Evolutionary conservation across 2,113 vertebrate genomes (phyloP).

Genomic region (Protobothrops flavoviridis): DNA sequence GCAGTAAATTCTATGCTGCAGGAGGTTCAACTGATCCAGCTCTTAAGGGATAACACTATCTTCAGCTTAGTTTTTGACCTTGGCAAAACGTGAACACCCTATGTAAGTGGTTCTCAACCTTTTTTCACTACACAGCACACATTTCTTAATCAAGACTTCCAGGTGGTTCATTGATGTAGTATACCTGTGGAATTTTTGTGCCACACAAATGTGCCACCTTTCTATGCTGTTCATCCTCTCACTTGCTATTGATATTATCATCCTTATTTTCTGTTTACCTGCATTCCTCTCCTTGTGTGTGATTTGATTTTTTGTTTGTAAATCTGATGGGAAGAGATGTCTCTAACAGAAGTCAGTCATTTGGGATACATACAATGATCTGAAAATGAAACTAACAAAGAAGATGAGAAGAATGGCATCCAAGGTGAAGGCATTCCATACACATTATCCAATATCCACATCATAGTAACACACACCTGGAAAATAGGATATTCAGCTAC

Average conservation of each 20-base stretch:
- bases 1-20: neutral
- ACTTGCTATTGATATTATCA: neutral
- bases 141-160: neutral
- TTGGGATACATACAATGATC: neutral
- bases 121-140: neutral
- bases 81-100: neutral
- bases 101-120: neutral
- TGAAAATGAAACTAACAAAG: neutral
- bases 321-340: neutral
- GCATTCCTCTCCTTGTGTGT: neutral
- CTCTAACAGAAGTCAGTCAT: neutral
- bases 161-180: neutral
- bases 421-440: neutral
- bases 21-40: neutral
- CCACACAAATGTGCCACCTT: neutral
- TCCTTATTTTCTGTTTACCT: neutral
- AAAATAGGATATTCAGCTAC: neutral
- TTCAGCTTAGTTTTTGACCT: neutral
- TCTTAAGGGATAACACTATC: neutral
- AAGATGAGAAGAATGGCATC: neutral
- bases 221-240: neutral
- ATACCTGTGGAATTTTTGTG: neutral
- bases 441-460: neutral
- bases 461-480: neutral
- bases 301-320: neutral